phyloP scores from a whole-genome alignment of 2,888 invertebrate genomes.

The Aphodius sticticus region DNA sequence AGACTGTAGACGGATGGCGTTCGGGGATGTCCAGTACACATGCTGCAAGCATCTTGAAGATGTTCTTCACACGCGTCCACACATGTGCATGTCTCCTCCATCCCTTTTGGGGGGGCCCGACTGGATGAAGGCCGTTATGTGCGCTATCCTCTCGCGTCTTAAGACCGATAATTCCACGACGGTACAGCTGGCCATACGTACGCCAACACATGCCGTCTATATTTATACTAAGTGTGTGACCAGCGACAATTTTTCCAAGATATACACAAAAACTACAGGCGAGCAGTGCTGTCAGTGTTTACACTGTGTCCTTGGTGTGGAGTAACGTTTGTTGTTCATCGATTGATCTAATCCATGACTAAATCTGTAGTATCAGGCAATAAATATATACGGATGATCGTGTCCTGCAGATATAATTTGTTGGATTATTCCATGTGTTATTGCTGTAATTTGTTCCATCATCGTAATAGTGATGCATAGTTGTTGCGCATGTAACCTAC shows the following conservation, averaged over 20 bases:
- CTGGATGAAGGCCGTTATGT: conserved; percentile 10
- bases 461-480: not conserved
- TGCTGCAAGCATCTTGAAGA: conserved; percentile 51
- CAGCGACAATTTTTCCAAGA: conserved; percentile 50
- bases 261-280: conserved; percentile 28
- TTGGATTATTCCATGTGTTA: not conserved
- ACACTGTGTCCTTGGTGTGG: not conserved
- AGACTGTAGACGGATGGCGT: conserved; percentile 32
- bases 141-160: conserved; percentile 36
- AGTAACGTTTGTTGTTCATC: not conserved
- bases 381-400: not conserved
- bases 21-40: conserved; percentile 42
- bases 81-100: conserved; percentile 50
- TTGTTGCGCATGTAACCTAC: not conserved
- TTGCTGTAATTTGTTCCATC: not conserved
- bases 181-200: not conserved
- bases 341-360: not conserved
- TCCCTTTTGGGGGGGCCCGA: conserved; percentile 43
- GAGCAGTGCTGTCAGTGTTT: not conserved
- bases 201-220: conserved; percentile 51
- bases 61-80: conserved; percentile 58
- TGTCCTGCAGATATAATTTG: not conserved
- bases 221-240: conserved; percentile 53
- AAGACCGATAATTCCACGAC: conserved; percentile 39
- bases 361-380: not conserved